These are phyloP conservation scores for Hanleya hanleyi DNA, from an alignment of 2,888 invertebrate species.

Conservation along the genomic window DNA sequence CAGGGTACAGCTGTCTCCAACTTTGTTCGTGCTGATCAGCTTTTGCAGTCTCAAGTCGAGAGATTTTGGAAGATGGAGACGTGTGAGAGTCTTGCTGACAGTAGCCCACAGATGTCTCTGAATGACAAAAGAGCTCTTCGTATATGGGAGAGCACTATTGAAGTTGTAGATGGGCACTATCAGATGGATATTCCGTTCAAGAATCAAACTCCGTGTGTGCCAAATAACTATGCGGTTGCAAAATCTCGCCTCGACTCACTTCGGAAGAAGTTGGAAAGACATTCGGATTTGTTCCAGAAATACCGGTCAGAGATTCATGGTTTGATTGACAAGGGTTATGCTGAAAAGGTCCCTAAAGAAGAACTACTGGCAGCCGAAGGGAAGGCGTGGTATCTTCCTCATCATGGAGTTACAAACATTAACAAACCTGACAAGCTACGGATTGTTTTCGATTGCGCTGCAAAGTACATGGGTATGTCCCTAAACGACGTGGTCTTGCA, in stretches of 20 bases:
- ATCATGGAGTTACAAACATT: conserved; percentile 12
- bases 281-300: not conserved
- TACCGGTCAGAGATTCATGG: not conserved
- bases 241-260: not conserved
- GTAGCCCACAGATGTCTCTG: conserved; percentile 85
- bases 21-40: conserved; percentile 76
- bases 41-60: conserved; percentile 89
- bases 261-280: not conserved
- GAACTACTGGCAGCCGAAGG: not conserved
- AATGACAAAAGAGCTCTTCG: conserved; percentile 62
- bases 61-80: conserved; percentile 72
- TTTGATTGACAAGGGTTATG: not conserved
- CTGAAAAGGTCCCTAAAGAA: not conserved
- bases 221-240: no score
- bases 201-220: not conserved
- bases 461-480: conserved; percentile 19
- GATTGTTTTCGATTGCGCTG: conserved; percentile 36
- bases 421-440: conserved; percentile 21
- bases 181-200: conserved; percentile 22
- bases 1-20: not conserved
- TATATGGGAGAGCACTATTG: conserved; percentile 8
- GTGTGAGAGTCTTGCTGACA: conserved; percentile 78
- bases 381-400: conserved; percentile 16
- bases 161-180: conserved; percentile 15
- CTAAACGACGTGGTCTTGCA: conserved; percentile 29